Evolutionary conservation across 1,140 invertebrate genomes (phyloP).

Genomic region (Tribolium madens): DNA sequence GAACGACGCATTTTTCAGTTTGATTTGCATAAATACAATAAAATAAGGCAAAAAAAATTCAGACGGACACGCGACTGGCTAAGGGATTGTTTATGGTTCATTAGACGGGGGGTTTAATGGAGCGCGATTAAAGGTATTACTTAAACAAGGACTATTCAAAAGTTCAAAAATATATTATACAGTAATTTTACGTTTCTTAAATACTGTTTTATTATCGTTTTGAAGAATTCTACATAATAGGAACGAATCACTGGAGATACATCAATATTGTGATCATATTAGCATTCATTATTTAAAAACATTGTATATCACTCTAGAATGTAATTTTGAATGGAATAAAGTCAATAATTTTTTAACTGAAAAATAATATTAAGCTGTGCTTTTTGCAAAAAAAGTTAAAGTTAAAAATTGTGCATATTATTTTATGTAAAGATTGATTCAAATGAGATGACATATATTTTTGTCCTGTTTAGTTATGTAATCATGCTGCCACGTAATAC

Average conservation of each 20-base stretch:
- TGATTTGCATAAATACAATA: constrained; percentile 15
- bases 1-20: not conserved
- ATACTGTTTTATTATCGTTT: not conserved
- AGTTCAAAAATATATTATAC: not conserved
- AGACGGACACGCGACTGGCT: not conserved
- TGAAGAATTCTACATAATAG: not conserved
- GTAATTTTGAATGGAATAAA: too few species aligned
- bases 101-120: constrained; percentile 7
- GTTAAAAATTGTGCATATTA: too few species aligned
- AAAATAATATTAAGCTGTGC: too few species aligned
- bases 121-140: not conserved
- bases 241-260: not conserved
- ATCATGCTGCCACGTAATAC: too few species aligned
- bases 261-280: not conserved
- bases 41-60: constrained; percentile 22
- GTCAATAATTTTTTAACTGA: too few species aligned
- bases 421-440: too few species aligned
- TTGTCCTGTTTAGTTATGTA: too few species aligned
- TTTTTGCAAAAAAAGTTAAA: too few species aligned
- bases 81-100: constrained; percentile 17
- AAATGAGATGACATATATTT: too few species aligned
- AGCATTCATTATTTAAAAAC: too few species aligned
- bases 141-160: not conserved
- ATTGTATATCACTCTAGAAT: too few species aligned
- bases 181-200: not conserved